Evolutionary conservation across 2,797 vertebrate species (phyloP).

Genomic region (Lophotriccus pileatus): DNA sequence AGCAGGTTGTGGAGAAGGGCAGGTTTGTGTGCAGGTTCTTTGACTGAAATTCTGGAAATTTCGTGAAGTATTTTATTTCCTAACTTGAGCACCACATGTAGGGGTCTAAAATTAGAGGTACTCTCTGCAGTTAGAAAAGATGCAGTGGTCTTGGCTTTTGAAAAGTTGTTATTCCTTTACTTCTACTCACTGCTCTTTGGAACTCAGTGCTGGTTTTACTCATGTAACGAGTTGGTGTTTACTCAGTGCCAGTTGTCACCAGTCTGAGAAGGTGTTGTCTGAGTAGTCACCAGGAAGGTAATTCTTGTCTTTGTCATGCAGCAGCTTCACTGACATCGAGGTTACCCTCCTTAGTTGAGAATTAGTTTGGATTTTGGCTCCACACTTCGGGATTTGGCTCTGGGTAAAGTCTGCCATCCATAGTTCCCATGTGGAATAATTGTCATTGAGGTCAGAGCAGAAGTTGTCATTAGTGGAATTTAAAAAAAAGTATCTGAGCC

Average conservation of each 20-base stretch:
- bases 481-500: not conserved
- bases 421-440: not conserved
- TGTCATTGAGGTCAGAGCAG: not conserved
- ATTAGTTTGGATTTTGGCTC: not conserved
- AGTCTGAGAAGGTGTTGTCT: not conserved
- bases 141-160: not conserved
- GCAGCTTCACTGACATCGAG: not conserved
- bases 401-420: not conserved
- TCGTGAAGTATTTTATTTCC: not conserved
- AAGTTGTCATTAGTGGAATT: not conserved
- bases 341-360: not conserved
- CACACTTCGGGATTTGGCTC: not conserved
- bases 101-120: not conserved
- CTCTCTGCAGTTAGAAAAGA: not conserved
- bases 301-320: not conserved
- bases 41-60: not conserved
- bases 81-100: not conserved
- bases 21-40: not conserved
- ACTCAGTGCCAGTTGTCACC: not conserved
- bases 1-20: not conserved
- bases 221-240: fast-evolving
- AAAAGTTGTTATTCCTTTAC: not conserved
- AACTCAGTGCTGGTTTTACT: not conserved
- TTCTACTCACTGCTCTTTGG: not conserved
- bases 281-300: not conserved